Evolutionary conservation across 2,888 invertebrate genomes (phyloP), one percentile per base, ranked within the genome.

Genomic region (Aphrophora alni): DNA sequence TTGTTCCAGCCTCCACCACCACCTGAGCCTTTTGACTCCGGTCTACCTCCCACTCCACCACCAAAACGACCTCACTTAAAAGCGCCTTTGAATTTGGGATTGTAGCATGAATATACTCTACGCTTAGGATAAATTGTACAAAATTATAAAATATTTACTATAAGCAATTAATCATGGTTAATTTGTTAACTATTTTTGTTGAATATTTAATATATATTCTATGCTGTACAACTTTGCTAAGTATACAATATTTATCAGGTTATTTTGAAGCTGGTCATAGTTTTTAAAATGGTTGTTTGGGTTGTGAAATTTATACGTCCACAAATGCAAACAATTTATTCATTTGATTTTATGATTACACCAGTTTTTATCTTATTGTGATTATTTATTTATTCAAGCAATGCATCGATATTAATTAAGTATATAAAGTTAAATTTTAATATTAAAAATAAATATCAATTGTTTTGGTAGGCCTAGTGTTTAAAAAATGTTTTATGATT

Each of bases 11-110:
- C 85, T 0, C 84, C 84, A 21, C 84, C 84, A 26, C 86, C 85
- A 17, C 85, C 86, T 12, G 85, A 86, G 59, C 86, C 86, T 25
- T 76, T 84, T 8, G 86, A 86, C n/a, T 80, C 80, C 25, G 80
- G 78, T 27, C 82, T 81, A 4, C 86, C 86, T 12, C 86, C 86
- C 10, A 86, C 86, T 1, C 86, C 86, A 27, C 86, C 86, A 38
- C 86, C 86, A 0, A 86, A 86, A 80, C 83, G 85, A 70, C 86
- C 86, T 0, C 84, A 83, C 10, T 82, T 85, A 71, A 85, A 84
- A 77, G 81, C 84, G 38, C 85, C 86, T 38, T 74, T 79, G 14
- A 59, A 59, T 59, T 59, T 59, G 59, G 59, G 21, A 21, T 2
- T 59, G 4, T 59, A 21, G 8, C 33, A 5, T 33, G 3, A 59